Evolutionary conservation across 2,113 vertebrate species (phyloP).

Genomic region (Diadophis punctatus): DNA sequence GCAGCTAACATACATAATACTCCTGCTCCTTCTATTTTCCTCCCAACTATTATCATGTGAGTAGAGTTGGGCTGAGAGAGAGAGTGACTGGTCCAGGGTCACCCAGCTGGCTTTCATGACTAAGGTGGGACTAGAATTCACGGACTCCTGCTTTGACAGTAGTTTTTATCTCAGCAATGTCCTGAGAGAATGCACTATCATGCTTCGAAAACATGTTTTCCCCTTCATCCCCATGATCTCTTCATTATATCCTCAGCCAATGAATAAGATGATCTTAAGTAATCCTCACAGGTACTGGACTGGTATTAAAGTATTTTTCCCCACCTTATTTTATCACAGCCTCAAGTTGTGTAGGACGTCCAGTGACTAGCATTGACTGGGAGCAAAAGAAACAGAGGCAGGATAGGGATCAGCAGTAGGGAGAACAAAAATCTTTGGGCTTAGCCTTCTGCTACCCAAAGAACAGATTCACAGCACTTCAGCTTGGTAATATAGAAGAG

Average conservation of each 20-base stretch:
- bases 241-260: neutral
- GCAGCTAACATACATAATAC: neutral
- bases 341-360: neutral
- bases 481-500: neutral
- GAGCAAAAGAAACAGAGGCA: neutral
- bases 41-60: neutral
- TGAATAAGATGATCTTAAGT: neutral
- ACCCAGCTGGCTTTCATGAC: neutral
- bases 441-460: neutral
- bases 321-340: neutral
- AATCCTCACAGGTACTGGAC: neutral
- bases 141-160: neutral
- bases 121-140: neutral
- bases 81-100: neutral
- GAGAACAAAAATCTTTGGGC: neutral
- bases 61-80: neutral
- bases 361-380: neutral
- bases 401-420: neutral
- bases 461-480: neutral
- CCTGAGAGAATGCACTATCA: too few relatives aligned
- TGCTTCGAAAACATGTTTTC: neutral
- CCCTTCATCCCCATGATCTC: neutral
- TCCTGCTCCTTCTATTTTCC: neutral
- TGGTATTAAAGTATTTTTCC: neutral
- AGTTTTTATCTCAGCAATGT: neutral